Percentiles rank a stretch among this genome's conserved stretches.
Conservation (phyloP, 2,113 vertebrate genomes). For the Labrus mixtus region DNA sequence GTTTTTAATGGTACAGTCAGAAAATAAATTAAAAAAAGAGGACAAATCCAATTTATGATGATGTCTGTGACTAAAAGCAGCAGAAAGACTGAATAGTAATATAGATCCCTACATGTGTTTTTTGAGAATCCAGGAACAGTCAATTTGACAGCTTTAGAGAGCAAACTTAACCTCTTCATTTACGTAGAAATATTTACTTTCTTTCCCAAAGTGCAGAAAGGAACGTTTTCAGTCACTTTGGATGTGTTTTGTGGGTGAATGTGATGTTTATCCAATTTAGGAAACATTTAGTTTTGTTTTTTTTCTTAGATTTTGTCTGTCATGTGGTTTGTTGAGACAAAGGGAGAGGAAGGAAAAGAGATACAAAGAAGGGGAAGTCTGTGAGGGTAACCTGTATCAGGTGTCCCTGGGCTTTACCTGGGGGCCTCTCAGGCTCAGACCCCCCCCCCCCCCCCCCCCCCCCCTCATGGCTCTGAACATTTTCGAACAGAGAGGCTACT, state of each 20-base stretch:
- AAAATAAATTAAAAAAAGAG: neutral
- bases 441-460: constrained; percentile 1
- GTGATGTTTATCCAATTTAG: neutral
- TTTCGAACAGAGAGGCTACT: constrained; percentile 75
- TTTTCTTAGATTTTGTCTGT: constrained; percentile 37
- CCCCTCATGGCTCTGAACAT: constrained; percentile 41
- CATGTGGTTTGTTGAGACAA: constrained; percentile 29
- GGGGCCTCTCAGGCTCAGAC: constrained; percentile 61
- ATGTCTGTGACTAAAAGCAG: neutral
- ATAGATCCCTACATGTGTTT: neutral
- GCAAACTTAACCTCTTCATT: constrained; percentile 58
- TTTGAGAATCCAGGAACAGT: constrained; percentile 33
- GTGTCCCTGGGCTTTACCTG: constrained; percentile 77
- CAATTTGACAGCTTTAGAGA: constrained; percentile 23
- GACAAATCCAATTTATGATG: neutral
- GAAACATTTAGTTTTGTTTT: neutral
- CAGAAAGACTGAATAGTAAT: neutral
- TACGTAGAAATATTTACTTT: constrained; percentile 82
- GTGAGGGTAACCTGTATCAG: constrained; percentile 74
- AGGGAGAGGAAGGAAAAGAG: constrained; percentile 37
- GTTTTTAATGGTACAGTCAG: neutral
- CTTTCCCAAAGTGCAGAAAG: constrained; percentile 70
- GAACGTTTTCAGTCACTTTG: constrained; percentile 46
- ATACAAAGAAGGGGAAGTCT: constrained; percentile 71
- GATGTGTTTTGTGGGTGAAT: constrained; percentile 25